A percentile compares a stretch with the other conserved stretches of the same genome.
phyloP scores from a whole-genome alignment of 2,113 vertebrate species.

The Etheostoma spectabile region DNA sequence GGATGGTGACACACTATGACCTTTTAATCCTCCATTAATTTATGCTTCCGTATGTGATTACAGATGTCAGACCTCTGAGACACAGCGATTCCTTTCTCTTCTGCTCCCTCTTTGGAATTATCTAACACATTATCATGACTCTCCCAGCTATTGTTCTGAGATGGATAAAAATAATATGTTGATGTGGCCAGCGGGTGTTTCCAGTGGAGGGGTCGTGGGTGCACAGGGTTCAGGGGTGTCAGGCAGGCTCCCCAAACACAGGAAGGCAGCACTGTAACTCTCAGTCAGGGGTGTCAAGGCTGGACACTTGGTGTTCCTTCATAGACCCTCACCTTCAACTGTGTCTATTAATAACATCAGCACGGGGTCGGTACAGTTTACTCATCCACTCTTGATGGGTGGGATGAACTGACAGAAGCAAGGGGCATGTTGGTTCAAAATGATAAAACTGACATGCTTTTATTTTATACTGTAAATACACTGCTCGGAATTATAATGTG shows the following conservation, averaged over 20 bases:
- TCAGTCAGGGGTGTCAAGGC: constrained; percentile 73
- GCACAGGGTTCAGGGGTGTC: constrained; percentile 69
- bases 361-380: constrained; percentile 20
- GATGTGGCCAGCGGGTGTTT: constrained; percentile 75
- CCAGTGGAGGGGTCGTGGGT: constrained; percentile 71
- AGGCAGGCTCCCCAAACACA: constrained; percentile 80
- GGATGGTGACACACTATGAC: constrained; percentile 55
- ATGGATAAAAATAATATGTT: constrained; percentile 81
- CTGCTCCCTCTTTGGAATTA: constrained; percentile 54
- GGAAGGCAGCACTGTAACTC: constrained; percentile 73
- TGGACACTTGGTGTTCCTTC: constrained; percentile 62
- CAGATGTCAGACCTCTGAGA: constrained; percentile 63
- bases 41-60: constrained; percentile 68
- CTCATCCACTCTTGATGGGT: not conserved
- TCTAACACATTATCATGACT: constrained; percentile 73
- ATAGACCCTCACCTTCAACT: constrained; percentile 74
- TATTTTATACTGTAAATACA: not conserved
- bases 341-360: constrained; percentile 72
- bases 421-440: constrained; percentile 8
- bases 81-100: constrained; percentile 54
- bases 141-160: constrained; percentile 82
- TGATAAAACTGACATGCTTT: not conserved
- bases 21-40: constrained; percentile 72
- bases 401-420: constrained; percentile 43
- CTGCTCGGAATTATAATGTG: not conserved